These are phyloP conservation scores for Limnodromus scolopaceus DNA, from an alignment of 2,797 vertebrate species.

Conservation along the genomic window DNA sequence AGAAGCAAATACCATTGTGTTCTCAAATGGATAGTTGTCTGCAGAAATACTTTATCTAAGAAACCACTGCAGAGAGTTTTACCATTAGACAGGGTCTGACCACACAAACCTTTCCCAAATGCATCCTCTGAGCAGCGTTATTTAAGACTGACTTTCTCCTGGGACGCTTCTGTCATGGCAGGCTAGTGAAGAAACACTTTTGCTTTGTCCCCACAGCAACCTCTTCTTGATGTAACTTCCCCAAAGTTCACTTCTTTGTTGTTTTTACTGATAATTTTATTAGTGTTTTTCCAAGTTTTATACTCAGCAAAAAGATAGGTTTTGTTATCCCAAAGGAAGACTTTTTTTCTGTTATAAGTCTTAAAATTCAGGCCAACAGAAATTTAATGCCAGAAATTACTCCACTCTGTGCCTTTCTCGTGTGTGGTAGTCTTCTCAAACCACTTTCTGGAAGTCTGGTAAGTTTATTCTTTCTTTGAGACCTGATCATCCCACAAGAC, in stretches of 20 bases:
- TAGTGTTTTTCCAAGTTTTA: background rate
- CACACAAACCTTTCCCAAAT: background rate
- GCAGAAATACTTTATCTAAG: background rate
- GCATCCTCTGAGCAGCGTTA: background rate
- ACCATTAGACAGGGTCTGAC: background rate
- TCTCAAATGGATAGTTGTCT: background rate
- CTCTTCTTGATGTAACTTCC: background rate
- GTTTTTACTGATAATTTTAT: background rate
- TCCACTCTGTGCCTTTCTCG: background rate
- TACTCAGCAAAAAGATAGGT: background rate
- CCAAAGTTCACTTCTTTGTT: background rate
- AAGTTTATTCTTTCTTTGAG: background rate
- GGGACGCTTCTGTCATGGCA: background rate
- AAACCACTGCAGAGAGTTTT: background rate
- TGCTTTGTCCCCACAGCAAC: background rate
- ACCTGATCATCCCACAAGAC: background rate
- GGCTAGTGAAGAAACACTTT: background rate
- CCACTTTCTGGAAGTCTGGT: background rate
- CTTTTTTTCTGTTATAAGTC: background rate
- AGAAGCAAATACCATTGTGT: background rate
- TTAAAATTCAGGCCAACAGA: background rate
- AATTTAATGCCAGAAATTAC: background rate
- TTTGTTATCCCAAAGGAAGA: background rate
- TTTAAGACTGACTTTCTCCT: background rate
- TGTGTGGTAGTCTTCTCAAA: slow-evolving; percentile 7